phyloP scores from a whole-genome alignment of 2,113 vertebrate species.

The Probosciger aterrimus region DNA sequence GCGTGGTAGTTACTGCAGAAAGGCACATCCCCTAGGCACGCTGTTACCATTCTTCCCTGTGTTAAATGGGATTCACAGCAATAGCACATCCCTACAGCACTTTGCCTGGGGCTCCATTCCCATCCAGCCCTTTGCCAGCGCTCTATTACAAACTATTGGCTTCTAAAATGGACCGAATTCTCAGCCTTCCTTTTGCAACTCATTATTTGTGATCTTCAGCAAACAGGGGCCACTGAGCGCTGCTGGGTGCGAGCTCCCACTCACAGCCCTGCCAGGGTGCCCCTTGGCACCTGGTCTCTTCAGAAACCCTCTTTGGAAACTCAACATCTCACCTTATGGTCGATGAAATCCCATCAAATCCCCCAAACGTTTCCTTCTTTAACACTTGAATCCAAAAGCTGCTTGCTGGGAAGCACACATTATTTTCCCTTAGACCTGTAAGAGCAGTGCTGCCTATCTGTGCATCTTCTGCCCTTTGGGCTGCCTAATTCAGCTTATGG shows the following conservation, averaged over 20 bases:
- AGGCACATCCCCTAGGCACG: background rate
- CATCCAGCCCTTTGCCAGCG: background rate
- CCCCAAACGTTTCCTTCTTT: background rate
- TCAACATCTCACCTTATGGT: background rate
- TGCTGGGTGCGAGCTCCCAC: background rate
- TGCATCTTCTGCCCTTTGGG: background rate
- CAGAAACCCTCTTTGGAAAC: background rate
- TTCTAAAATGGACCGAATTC: background rate
- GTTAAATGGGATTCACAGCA: background rate
- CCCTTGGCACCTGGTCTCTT: background rate
- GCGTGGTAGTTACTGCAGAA: background rate
- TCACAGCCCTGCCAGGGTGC: background rate
- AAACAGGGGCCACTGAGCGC: background rate
- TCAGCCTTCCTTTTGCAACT: background rate
- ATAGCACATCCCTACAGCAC: background rate
- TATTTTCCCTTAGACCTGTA: rapidly evolving
- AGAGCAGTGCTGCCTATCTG: background rate
- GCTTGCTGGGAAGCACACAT: rapidly evolving
- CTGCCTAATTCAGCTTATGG: background rate
- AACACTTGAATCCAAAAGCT: background rate
- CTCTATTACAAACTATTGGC: background rate
- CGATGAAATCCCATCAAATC: background rate
- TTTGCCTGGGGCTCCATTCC: background rate
- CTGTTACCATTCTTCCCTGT: background rate
- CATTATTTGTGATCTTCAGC: background rate